phyloP scores from a whole-genome alignment of 1,140 invertebrate genomes.

The Phymorhynchus buccinoides region DNA sequence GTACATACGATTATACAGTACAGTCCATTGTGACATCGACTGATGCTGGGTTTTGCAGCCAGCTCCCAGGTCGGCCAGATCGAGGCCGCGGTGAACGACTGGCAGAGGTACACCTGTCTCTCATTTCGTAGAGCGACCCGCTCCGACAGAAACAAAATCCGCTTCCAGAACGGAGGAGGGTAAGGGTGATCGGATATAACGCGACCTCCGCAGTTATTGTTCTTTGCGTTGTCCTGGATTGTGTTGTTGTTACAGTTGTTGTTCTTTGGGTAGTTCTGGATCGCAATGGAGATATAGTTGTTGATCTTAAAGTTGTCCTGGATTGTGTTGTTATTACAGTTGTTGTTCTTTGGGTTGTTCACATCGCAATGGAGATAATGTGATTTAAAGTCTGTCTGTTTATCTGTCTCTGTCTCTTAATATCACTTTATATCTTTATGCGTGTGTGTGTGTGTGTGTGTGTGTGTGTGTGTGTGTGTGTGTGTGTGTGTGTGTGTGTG shows the following conservation, averaged over 20 bases:
- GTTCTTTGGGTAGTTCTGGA: not conserved
- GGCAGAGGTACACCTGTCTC: constrained; percentile 57
- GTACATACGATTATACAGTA: no score
- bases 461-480: no score
- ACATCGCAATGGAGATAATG: not conserved
- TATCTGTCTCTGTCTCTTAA: not conserved
- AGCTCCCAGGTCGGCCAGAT: constrained; percentile 38
- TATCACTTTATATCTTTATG: no score
- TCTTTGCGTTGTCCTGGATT: no score
- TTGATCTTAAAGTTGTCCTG: no score
- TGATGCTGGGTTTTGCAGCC: constrained; percentile 35
- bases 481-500: no score
- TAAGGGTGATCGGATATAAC: constrained; percentile 33
- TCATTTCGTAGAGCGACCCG: constrained; percentile 43
- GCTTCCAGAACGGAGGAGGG: constrained; percentile 55
- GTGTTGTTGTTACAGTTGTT: not conserved
- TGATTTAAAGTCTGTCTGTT: not conserved
- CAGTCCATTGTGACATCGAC: no score
- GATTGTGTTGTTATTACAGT: not conserved
- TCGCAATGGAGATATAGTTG: not conserved
- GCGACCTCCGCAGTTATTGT: no score
- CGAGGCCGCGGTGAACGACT: constrained; percentile 51
- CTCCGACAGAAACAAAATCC: constrained; percentile 45
- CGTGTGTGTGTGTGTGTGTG: no score
- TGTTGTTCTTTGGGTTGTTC: not conserved